A percentile compares a stretch with the other conserved stretches of the same genome.
phyloP scores from a whole-genome alignment of 2,113 vertebrate genomes.

The Lonchura striata region DNA sequence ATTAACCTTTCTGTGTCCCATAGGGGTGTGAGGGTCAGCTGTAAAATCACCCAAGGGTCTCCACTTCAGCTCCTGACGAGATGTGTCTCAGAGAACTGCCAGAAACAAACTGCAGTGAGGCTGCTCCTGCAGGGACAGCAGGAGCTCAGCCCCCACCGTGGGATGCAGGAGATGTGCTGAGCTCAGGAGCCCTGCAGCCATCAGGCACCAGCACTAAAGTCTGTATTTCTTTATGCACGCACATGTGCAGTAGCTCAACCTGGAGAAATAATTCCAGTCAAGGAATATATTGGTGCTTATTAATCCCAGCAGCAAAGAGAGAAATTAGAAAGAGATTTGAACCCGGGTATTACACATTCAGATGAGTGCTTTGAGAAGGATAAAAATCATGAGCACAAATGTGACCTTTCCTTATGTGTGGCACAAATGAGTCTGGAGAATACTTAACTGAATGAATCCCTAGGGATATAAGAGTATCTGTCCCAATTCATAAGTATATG shows the following conservation, averaged over 20 bases:
- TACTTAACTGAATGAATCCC: not conserved
- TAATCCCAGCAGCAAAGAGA: not conserved
- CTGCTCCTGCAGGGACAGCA: not conserved
- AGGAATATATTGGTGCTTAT: not conserved
- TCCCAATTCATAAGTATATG: not conserved
- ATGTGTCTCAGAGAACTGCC: not conserved
- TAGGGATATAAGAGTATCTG: not conserved
- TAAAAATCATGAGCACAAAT: not conserved
- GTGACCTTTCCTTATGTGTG: not conserved
- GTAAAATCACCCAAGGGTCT: not conserved
- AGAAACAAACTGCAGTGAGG: not conserved
- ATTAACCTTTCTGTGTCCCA: not conserved
- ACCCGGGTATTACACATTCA: not conserved
- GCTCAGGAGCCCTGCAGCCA: not conserved
- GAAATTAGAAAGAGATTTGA: not conserved
- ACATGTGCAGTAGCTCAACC: not conserved
- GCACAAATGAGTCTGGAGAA: not conserved
- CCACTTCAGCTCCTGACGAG: not conserved
- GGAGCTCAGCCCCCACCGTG: accelerated
- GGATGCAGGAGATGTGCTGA: not conserved
- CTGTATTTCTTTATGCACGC: not conserved
- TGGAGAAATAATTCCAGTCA: not conserved
- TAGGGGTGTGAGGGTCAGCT: accelerated
- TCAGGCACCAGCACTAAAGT: not conserved
- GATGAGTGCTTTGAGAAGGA: not conserved